Evolutionary conservation across 1,140 invertebrate genomes (phyloP).

Genomic region (Thaumetopoea pityocampa): DNA sequence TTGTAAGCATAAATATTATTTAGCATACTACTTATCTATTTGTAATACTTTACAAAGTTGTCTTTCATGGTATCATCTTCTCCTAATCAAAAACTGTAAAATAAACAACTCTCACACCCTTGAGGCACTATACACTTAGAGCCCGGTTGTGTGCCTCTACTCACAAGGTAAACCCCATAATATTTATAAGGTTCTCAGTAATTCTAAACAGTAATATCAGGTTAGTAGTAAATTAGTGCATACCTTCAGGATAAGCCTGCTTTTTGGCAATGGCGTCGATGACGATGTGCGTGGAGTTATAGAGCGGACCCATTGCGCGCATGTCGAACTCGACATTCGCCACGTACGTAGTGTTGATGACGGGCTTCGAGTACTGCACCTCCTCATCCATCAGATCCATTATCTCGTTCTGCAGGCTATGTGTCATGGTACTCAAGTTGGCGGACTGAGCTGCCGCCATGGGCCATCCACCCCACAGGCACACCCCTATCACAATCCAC

Average conservation of each 20-base stretch:
- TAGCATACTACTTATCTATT: no score
- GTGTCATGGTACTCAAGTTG: constrained; percentile 38
- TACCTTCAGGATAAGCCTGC: constrained; percentile 70
- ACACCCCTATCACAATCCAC: constrained; percentile 26
- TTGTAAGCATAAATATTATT: no score
- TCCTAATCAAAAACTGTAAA: no score
- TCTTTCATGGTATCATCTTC: no score
- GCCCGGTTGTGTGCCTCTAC: no score
- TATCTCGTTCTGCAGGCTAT: constrained; percentile 41
- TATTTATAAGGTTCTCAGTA: no score
- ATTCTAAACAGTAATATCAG: no score
- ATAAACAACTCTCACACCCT: no score
- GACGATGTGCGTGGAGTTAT: constrained; percentile 80
- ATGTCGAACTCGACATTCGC: constrained; percentile 79
- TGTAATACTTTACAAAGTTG: no score
- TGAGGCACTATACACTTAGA: no score
- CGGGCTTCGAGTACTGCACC: constrained; percentile 59
- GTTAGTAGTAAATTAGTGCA: no score
- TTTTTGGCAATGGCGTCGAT: constrained; percentile 76
- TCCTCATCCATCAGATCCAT: constrained; percentile 47
- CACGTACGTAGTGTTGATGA: constrained; percentile 75
- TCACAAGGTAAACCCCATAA: no score
- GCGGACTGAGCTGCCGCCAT: constrained; percentile 35
- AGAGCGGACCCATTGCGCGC: constrained; percentile 81
- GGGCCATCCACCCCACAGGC: constrained; percentile 25